Evolutionary conservation across 2,113 vertebrate species (phyloP), one percentile per base, ranked within the genome.

Genomic region (Bettongia penicillata): DNA sequence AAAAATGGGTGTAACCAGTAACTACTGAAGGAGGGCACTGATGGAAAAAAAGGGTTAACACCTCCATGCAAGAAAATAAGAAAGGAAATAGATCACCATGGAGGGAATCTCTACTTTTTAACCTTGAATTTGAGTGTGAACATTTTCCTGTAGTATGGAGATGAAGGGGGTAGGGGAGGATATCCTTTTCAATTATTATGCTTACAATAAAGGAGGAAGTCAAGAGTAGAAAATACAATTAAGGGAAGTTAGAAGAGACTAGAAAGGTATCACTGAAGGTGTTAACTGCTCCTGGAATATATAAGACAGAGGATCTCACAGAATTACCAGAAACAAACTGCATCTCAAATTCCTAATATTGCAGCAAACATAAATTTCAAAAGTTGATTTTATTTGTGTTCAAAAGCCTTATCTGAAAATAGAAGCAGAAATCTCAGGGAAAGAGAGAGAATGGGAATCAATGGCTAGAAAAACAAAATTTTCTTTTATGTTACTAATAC

Each of bases 1-100:
- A 98, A 98, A 98, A 98, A 97, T 94, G 94, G 91, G 93, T 96
- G 93, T 91, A 98, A 97, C 95, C 94, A 97, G 96, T 91, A 97
- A 98, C 92, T 68, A 97, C 61, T 92, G 91, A 98, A 98, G 89
- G 61, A 96, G 96, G 94, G 84, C 92, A 97, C n/a, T 96, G 98
- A 98, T 95, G 95, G 96, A 52, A 47, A 97, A 97, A 52, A 47
- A 91, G 10, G 90, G 94, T 96, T 96, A 92, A 93, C 84, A 96
- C 23, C 90, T 94, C 90, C 95, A 50, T 96, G 96, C 96, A 90
- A 96, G 55, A 97, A 97, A 61, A 94, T 43, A 92, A 94, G 91
- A 94, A 93, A 90, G 50, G 50, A 97, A 94, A 92, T 1, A 94
- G 51, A 90, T 96, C 51, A 43, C 25, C 0, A 24, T 95, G 93